These are phyloP conservation scores for Pygocentrus nattereri DNA, from an alignment of 2,797 vertebrate genomes.

Conservation along the genomic window DNA sequence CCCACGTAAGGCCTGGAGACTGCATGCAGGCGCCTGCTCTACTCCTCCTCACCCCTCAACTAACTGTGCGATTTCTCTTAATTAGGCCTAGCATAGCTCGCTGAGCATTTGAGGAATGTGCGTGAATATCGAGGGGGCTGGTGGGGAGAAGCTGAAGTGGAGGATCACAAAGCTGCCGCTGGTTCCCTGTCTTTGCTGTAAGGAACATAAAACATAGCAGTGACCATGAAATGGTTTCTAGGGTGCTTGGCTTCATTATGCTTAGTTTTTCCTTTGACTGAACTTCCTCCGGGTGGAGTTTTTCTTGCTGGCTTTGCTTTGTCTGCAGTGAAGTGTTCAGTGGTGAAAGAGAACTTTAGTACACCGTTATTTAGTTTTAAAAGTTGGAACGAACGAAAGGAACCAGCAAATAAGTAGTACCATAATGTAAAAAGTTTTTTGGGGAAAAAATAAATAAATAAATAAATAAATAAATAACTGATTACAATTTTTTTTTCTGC, in stretches of 20 bases:
- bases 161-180: background rate
- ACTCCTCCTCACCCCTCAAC: slow-evolving; percentile 34
- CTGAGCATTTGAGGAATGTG: slow-evolving; percentile 51
- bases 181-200: background rate
- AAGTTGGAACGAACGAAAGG: no score
- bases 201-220: background rate
- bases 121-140: slow-evolving; percentile 10
- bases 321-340: background rate
- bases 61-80: slow-evolving; percentile 50
- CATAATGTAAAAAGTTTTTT: no score
- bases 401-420: no score
- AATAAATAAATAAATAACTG: no score
- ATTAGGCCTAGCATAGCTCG: slow-evolving; percentile 52
- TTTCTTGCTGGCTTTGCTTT: slow-evolving; percentile 11
- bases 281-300: background rate
- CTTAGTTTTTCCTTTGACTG: background rate
- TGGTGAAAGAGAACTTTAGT: background rate
- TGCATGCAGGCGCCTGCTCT: slow-evolving; percentile 29
- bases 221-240: background rate
- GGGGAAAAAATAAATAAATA: no score
- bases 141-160: background rate
- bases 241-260: background rate
- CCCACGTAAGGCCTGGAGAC: slow-evolving; percentile 21
- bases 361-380: no score
- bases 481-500: no score